Base-by-base conservation (phyloP, 2,888 invertebrate genomes). In the Sialis lutaria region DNA sequence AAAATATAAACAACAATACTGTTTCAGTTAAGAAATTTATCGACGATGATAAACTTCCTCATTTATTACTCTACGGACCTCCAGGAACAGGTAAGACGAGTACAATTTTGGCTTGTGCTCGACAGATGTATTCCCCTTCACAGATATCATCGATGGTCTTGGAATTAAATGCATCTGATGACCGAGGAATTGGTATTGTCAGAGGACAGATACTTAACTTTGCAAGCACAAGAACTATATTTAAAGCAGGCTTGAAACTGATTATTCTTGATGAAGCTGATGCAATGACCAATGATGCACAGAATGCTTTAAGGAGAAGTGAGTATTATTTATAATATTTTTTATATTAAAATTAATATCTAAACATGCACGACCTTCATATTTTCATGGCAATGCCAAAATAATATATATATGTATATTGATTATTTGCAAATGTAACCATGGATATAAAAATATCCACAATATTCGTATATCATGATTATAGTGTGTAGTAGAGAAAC, bases 271-370 rank as follows among this genome's bases (percentile, higher is more conserved):
- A 98, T 73, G 97, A 98, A 72, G 97, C 97, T 1, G 97, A 98
- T 73, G 93, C 96, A 0, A 98, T 98, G 97, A 99, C 97, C 1
- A 87, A 88, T 64, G 98, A 99, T 76, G 98, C 98, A 1, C 98
- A 99, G 64, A 99, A 97, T 74, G 97, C 98, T 32, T 71, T 96
- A 1, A 73, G 95, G 55, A 77, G 93, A 74, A 90, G 88, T 89
- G 71, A 74, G 75, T 68, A 48, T 22, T 22, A 22, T 22, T 22
- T 22, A 22, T 22, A 22, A 22, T 22, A 22, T 22, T 22, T 22
- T 22, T 22, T 22, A 22, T 22, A 22, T 22, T 22, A 22, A 22
- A 22, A 22, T 22, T 22, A 22, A 22, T 22, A 2, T 4, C 22
- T 22, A 22, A 22, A 22, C 22, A 22, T 22, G 22, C 22, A 22